Evolutionary conservation across 2,113 vertebrate genomes (phyloP).

Genomic region (Synodontis membranacea): DNA sequence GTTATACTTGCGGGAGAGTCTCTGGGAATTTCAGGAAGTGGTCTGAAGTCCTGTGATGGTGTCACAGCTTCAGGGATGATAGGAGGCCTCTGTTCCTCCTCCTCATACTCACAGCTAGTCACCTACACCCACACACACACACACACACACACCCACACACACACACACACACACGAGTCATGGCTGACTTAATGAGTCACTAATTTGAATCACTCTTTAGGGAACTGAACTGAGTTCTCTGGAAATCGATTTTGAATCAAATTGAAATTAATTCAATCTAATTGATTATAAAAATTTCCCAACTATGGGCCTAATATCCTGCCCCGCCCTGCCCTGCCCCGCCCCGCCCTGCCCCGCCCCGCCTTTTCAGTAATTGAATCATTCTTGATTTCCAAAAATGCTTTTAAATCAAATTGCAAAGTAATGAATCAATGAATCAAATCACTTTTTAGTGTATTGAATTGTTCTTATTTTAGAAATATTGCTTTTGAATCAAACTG

Average conservation of each 20-base stretch:
- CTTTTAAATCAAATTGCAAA: neutral
- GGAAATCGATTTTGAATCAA: neutral
- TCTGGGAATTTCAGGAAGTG: slow-evolving; percentile 55
- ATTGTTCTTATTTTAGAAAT: neutral
- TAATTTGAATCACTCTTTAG: neutral
- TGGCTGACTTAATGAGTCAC: neutral
- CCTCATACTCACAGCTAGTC: slow-evolving; percentile 54
- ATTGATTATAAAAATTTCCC: no score
- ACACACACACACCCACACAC: slow-evolving; percentile 10
- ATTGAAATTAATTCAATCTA: neutral
- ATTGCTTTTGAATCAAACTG: neutral
- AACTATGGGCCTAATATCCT: no score
- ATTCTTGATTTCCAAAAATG: neutral
- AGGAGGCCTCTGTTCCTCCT: slow-evolving; percentile 52
- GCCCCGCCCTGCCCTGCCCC: no score
- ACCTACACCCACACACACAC: slow-evolving; percentile 41
- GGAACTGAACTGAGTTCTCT: neutral
- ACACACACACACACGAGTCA: slow-evolving; percentile 10
- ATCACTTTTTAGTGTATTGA: neutral
- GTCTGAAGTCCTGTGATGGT: slow-evolving; percentile 46
- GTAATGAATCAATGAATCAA: neutral
- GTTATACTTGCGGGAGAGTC: neutral
- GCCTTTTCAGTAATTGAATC: neutral
- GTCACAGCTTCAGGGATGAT: slow-evolving; percentile 64
- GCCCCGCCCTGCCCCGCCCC: no score